Percentiles rank a stretch among this genome's conserved stretches.
Conservation (phyloP, 2,888 invertebrate species). For the Thalpophila matura region DNA sequence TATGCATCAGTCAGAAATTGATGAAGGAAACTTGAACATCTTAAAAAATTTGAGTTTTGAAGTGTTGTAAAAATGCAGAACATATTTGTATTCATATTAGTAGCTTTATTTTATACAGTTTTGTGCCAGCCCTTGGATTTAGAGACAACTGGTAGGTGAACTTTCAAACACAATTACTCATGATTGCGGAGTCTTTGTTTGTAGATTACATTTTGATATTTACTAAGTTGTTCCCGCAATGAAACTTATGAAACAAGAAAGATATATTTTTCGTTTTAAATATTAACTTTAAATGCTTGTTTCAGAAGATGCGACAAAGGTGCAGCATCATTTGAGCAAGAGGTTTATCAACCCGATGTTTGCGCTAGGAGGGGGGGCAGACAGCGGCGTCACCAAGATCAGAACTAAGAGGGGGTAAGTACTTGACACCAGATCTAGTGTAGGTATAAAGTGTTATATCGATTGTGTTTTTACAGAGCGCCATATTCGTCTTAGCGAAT, state of each 20-base stretch:
- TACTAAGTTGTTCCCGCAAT: too few species aligned
- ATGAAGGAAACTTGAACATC: not conserved
- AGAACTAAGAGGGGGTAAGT: slow-evolving; percentile 80
- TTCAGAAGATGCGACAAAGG: slow-evolving; percentile 39
- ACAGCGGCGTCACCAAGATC: slow-evolving; percentile 69
- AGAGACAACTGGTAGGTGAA: slow-evolving; percentile 64
- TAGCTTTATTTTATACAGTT: slow-evolving; percentile 62
- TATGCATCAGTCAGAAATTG: slow-evolving; percentile 28
- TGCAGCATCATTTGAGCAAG: slow-evolving; percentile 69
- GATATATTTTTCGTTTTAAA: too few species aligned
- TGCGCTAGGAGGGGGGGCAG: slow-evolving; percentile 67
- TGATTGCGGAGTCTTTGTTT: too few species aligned
- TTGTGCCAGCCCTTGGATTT: slow-evolving; percentile 70
- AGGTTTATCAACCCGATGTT: slow-evolving; percentile 79
- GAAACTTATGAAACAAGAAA: too few species aligned
- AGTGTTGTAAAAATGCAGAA: slow-evolving; percentile 58
- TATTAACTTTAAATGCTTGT: slow-evolving; percentile 9
- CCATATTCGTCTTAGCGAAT: too few species aligned
- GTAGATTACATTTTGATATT: too few species aligned
- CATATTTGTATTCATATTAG: slow-evolving; percentile 62
- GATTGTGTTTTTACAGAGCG: too few species aligned
- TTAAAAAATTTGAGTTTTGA: not conserved
- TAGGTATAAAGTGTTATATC: not conserved
- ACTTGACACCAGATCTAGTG: not conserved
- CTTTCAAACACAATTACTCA: not conserved